phyloP scores from a whole-genome alignment of 2,888 invertebrate species.

The Chrysotoxum bicinctum region DNA sequence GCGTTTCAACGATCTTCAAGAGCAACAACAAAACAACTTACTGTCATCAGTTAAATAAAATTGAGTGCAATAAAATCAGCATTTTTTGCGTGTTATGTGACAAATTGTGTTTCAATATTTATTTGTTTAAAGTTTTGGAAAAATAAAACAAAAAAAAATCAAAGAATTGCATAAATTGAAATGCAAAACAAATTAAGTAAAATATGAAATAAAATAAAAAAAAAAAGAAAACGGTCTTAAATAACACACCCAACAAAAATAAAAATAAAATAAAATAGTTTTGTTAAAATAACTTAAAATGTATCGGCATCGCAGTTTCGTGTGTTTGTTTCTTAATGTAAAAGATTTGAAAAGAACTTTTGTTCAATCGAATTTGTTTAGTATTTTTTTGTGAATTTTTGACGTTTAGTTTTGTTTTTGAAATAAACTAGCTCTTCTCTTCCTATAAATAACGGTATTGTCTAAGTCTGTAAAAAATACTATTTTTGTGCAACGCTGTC shows the following conservation, averaged over 20 bases:
- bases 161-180: conserved; percentile 14
- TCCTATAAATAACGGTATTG: conserved; percentile 40
- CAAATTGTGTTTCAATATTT: conserved; percentile 42
- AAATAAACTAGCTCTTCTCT: conserved; percentile 26
- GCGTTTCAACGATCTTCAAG: conserved; percentile 15
- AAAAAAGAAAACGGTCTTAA: not conserved
- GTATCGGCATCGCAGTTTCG: conserved; percentile 75
- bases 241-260: not conserved
- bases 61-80: conserved; percentile 29
- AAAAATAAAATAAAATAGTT: conserved; percentile 17
- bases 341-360: conserved; percentile 75
- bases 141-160: not conserved
- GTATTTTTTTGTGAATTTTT: conserved; percentile 51
- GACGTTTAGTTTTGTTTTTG: not conserved
- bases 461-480: conserved; percentile 11
- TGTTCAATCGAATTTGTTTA: conserved; percentile 43
- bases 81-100: conserved; percentile 30
- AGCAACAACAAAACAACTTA: not conserved
- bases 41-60: conserved; percentile 31
- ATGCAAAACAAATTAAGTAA: not conserved
- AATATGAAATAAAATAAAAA: conserved; percentile 12
- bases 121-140: conserved; percentile 16
- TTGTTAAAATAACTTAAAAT: conserved; percentile 72
- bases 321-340: conserved; percentile 76
- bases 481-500: conserved; percentile 14